Evolutionary conservation across 1,140 invertebrate species (phyloP).

Genomic region (Drepana arcuata): DNA sequence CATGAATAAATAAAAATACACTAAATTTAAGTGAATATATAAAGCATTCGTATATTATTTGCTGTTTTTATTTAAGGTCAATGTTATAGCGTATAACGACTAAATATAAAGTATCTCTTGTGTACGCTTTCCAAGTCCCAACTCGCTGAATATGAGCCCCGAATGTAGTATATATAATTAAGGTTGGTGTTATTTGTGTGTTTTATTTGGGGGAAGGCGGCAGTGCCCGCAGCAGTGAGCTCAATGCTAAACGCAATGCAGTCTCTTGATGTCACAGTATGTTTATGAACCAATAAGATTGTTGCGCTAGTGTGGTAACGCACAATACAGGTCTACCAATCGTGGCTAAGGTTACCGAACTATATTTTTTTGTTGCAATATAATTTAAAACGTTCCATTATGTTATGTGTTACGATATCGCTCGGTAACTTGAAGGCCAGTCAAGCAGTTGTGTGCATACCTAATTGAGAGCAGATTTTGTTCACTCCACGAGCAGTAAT

Average conservation of each 20-base stretch:
- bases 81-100: too few species aligned
- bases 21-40: too few species aligned
- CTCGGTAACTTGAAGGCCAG: conserved; percentile 37
- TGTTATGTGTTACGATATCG: conserved; percentile 20
- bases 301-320: conserved; percentile 71
- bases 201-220: conserved; percentile 66
- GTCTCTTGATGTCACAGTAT: conserved; percentile 68
- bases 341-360: conserved; percentile 50
- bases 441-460: conserved; percentile 40
- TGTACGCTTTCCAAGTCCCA: too few species aligned
- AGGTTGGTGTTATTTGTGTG: conserved; percentile 56
- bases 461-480: conserved; percentile 18
- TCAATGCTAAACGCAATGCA: conserved; percentile 69
- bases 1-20: too few species aligned
- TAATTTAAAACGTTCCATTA: not conserved
- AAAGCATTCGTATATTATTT: too few species aligned
- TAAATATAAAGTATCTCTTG: too few species aligned
- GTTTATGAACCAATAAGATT: conserved; percentile 61
- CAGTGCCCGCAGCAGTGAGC: conserved; percentile 61
- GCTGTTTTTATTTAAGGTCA: too few species aligned
- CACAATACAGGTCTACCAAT: conserved; percentile 53
- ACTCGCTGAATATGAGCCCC: too few species aligned
- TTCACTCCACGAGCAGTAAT: conserved; percentile 19
- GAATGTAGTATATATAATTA: conserved; percentile 24
- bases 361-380: conserved; percentile 24